phyloP scores from a whole-genome alignment of 2,888 invertebrate genomes.

The Latrodectus hesperus region DNA sequence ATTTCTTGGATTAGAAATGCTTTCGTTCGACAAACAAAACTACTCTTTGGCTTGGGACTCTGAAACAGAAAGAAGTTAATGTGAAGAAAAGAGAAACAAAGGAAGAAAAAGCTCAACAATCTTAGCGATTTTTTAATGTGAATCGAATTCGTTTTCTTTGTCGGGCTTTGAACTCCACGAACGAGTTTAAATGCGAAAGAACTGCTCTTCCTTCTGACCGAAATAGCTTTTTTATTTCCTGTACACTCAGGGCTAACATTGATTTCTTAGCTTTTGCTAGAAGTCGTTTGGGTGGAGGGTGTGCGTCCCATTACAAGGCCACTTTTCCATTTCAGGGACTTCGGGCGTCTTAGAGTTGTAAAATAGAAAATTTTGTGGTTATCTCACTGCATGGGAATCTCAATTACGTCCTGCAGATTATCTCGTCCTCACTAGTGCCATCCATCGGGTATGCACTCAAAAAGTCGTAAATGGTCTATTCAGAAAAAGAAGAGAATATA shows the following conservation, averaged over 20 bases:
- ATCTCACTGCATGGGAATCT: not conserved
- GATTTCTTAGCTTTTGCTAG: conserved; percentile 40
- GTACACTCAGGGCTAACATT: conserved; percentile 34
- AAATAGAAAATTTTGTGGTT: not conserved
- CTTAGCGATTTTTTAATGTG: not conserved
- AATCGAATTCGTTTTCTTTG: conserved; percentile 18
- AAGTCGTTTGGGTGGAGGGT: conserved; percentile 19
- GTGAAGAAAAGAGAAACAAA: conserved; percentile 13
- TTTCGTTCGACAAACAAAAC: conserved; percentile 29
- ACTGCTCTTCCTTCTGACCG: not conserved
- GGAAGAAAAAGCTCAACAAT: too few species aligned
- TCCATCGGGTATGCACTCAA: conserved; percentile 10
- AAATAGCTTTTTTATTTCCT: conserved; percentile 49
- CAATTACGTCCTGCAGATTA: conserved; percentile 14
- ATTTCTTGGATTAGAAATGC: conserved; percentile 22
- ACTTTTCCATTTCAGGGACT: conserved; percentile 24
- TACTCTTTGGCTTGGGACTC: conserved; percentile 12
- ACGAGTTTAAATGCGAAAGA: conserved; percentile 26
- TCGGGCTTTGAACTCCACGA: conserved; percentile 13
- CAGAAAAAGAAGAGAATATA: conserved; percentile 5
- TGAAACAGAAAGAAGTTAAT: conserved; percentile 39
- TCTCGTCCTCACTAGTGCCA: not conserved
- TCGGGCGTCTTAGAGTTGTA: not conserved
- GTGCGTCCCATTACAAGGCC: conserved; percentile 6
- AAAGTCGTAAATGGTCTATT: conserved; percentile 19